Percentiles rank a stretch among this genome's conserved stretches.
These are phyloP conservation scores for Apaloderma vittatum DNA, from an alignment of 2,113 vertebrate species.

Conservation along the genomic window DNA sequence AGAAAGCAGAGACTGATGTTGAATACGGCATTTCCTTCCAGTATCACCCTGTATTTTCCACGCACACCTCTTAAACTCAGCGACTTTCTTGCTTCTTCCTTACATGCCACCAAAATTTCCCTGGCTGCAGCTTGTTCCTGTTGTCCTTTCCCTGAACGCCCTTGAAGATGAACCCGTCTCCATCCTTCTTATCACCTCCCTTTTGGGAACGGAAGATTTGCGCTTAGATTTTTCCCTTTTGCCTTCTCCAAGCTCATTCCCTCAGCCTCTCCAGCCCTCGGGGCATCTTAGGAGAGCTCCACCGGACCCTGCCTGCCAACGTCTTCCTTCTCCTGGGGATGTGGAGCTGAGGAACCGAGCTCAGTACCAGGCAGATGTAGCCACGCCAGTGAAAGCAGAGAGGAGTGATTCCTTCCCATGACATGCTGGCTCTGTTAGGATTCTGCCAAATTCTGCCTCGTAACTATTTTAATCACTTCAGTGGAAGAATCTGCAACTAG, in stretches of 20 bases:
- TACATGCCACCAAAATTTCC: not conserved
- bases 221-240: not conserved
- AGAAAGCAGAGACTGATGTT: not conserved
- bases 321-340: not conserved
- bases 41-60: not conserved
- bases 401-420: rapidly evolving
- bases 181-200: not conserved
- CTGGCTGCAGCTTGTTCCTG: not conserved
- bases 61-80: not conserved
- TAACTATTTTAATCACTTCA: not conserved
- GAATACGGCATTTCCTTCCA: not conserved
- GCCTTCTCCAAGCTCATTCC: not conserved
- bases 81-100: not conserved
- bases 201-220: not conserved
- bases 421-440: not conserved
- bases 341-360: not conserved
- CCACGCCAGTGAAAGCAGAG: not conserved
- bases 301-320: not conserved
- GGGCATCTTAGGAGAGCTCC: not conserved
- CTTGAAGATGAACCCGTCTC: not conserved
- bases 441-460: not conserved
- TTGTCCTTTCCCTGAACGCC: not conserved
- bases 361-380: not conserved
- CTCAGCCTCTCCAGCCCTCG: not conserved
- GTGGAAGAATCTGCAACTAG: not conserved